A percentile compares a stretch with the other conserved stretches of the same genome.
phyloP scores from a whole-genome alignment of 2,888 invertebrate genomes.

The Epicampocera succincta region DNA sequence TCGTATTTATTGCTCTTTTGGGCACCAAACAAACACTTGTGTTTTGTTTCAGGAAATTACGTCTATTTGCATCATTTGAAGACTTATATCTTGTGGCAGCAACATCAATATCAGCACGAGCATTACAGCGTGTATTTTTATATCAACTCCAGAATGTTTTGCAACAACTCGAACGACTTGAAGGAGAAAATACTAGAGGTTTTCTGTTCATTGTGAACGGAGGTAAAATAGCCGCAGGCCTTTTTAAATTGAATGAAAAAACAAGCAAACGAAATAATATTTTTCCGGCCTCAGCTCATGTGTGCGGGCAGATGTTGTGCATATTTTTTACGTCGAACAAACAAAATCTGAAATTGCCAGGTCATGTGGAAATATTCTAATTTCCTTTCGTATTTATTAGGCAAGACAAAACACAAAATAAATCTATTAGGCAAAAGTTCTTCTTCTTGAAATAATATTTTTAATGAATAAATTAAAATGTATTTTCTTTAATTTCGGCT shows the following conservation, averaged over 20 bases:
- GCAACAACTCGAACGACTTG: constrained; percentile 17
- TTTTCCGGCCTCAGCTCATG: background rate
- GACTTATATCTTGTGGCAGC: background rate
- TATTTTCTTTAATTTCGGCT: too few relatives aligned
- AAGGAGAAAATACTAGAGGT: background rate
- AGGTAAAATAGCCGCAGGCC: constrained; percentile 44
- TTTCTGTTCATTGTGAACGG: constrained; percentile 19
- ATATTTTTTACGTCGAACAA: background rate
- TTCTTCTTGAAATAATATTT: too few relatives aligned
- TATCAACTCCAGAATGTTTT: background rate
- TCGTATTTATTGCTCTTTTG: constrained; percentile 30
- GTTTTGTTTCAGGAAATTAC: constrained; percentile 59
- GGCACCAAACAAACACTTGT: background rate
- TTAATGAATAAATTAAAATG: too few relatives aligned
- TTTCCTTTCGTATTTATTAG: constrained; percentile 42
- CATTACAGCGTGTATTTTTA: background rate
- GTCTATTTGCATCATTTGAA: constrained; percentile 29
- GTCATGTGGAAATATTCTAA: constrained; percentile 60
- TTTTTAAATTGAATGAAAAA: constrained; percentile 53
- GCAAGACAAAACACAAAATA: background rate
- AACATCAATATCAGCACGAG: background rate
- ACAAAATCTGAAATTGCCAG: constrained; percentile 44
- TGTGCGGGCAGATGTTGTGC: background rate
- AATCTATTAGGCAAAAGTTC: too few relatives aligned
- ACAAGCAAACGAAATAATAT: background rate